Evolutionary conservation across 1,140 invertebrate genomes (phyloP), one percentile per base, ranked within the genome.

Genomic region (Brachionus sp.): DNA sequence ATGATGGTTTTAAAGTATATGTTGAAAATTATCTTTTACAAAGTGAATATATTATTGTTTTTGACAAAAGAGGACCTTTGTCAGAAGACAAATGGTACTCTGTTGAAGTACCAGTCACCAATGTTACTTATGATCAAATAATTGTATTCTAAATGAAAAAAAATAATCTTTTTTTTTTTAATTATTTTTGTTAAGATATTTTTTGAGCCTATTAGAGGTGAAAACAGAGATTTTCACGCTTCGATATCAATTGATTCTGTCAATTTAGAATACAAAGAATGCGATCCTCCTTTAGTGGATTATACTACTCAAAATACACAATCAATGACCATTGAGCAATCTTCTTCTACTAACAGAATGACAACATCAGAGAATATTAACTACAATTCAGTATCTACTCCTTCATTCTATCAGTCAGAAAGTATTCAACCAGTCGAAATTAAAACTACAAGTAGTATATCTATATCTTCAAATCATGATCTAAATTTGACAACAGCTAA

Each of bases 171-270:
- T 57, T 25, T 57, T 19, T 10, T 42, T 42, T 57, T 57, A 9
- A 25, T 57, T 25, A 19, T 4, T 39, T 16, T 4, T 64, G 6
- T 29, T 64, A 23, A 70, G 66, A 70, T 70, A 39, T 75, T 46
- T 75, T 75, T 75, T 46, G 70, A 75, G 5, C 70, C 70, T 4
- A 25, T 50, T 25, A 75, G 70, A 50, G 70, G 70, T 10, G 19
- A 75, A 46, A 44, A 75, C 23, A 23, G 37, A 44, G 42, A 75
- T 46, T 12, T 5, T 25, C 44, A 75, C 7, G 16, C 70, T 25
- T 75, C 70, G 4, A 23, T 75, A 46, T 75, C 70, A 12, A 46
- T 75, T 46, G 70, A 75, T 75, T 75, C 70, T 23, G 42, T 75
- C 12, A 46, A 25, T 23, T 75, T 75, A 35, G 42, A 46, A 5